phyloP scores from a whole-genome alignment of 2,888 invertebrate species.

The Apamea crenata region DNA sequence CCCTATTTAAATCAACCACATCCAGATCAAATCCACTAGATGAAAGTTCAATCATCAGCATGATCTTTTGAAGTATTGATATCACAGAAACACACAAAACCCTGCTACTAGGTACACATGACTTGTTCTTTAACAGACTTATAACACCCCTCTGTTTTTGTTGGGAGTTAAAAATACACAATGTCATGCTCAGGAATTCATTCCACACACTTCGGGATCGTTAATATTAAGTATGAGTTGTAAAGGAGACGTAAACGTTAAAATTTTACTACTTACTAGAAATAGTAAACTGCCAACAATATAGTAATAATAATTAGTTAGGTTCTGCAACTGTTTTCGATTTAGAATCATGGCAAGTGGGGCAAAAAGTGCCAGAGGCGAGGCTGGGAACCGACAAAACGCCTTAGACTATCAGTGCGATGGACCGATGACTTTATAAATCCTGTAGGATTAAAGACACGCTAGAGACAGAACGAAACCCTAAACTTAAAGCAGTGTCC shows the following conservation, averaged over 20 bases:
- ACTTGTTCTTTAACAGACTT: background rate
- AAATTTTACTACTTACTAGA: background rate
- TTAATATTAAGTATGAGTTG: slow-evolving; percentile 16
- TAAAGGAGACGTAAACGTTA: background rate
- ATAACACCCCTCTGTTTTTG: too few relatives aligned
- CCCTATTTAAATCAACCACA: background rate
- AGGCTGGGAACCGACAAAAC: background rate
- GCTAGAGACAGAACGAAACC: background rate
- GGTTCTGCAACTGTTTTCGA: background rate
- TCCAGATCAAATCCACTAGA: background rate
- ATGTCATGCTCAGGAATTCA: slow-evolving; percentile 32
- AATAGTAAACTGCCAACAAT: slow-evolving; percentile 11
- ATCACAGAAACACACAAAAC: background rate
- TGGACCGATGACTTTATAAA: background rate
- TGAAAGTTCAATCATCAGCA: background rate
- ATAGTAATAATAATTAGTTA: background rate
- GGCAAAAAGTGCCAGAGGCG: background rate
- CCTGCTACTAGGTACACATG: background rate
- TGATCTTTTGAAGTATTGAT: background rate
- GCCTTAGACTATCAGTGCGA: background rate
- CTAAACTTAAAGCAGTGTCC: too few relatives aligned
- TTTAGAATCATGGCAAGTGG: background rate
- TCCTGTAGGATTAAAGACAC: background rate
- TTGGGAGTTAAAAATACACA: slow-evolving; percentile 21
- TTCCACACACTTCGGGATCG: background rate